Evolutionary conservation across 1,140 invertebrate species (phyloP), one percentile per base, ranked within the genome.

Genomic region (Nymphalis io): DNA sequence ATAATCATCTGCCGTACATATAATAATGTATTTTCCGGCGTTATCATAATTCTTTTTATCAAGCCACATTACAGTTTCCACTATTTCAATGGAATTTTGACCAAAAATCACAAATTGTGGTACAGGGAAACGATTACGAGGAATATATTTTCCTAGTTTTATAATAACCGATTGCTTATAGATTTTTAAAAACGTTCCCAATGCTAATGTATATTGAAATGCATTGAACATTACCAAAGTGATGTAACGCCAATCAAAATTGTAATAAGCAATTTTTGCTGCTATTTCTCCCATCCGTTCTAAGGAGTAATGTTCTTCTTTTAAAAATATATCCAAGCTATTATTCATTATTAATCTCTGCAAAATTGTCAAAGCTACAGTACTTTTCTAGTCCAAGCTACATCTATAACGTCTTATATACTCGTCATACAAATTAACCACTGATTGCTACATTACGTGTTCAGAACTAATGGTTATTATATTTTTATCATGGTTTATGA

Each of bases 241-340:
- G 0, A 80, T 21, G n/a, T 80, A 87, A 15, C 82, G 82, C 84
- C 83, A 87, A 69, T 85, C 78, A 55, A 83, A 87, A 70, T 87
- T 85, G 44, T 80, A 76, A 65, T 71, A 79, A 8, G 77, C 82
- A 21, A 87, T 78, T 63, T 81, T 85, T 48, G 83, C 83, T 20
- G 80, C 80, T 10, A 78, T 67, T 65, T 70, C 48, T 39, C 78
- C 79, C 13, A 86, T 77, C 23, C 79, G 64, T 48, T 63, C 18
- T 44, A 79, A 62, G 20, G 69, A 57, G 27, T 61, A 12, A 21
- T 70, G 53, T 58, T 72, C 62, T 65, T 75, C 71, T 3, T 63
- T 58, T 53, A 67, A 48, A 51, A 70, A 55, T 4, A 21, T 46
- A 16, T 44, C 60, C 38, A 66, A 60, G 11, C 51, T 16, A 60